Conservation (phyloP, 2,888 invertebrate genomes). For the Pristionchus arcanus region DNA sequence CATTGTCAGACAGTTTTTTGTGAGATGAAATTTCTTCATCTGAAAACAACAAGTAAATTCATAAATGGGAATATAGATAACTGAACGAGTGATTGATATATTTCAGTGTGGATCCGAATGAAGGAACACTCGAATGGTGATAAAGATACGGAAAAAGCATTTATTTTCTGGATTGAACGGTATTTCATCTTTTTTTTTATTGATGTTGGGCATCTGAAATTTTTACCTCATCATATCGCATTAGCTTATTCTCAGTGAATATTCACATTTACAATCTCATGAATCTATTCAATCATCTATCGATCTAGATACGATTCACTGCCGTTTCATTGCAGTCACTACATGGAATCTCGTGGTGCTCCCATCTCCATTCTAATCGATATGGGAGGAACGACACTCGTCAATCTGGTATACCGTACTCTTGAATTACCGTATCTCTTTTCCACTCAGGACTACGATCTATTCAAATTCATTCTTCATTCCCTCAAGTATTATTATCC, state of each 20-base stretch:
- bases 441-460: slow-evolving; percentile 71
- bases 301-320: neutral
- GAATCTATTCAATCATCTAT: too few relatives aligned
- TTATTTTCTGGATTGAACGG: slow-evolving; percentile 76
- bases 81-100: neutral
- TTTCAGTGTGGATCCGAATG: slow-evolving; percentile 76
- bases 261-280: neutral
- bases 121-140: slow-evolving; percentile 66
- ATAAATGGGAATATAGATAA: too few relatives aligned
- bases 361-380: slow-evolving; percentile 73
- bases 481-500: slow-evolving; percentile 76
- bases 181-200: neutral
- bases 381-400: slow-evolving; percentile 68
- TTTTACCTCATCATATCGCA: neutral
- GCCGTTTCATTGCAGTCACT: slow-evolving; percentile 60
- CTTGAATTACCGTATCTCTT: neutral
- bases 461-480: slow-evolving; percentile 75
- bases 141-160: slow-evolving; percentile 66
- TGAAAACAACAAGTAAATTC: neutral
- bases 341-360: slow-evolving; percentile 68
- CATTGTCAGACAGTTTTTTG: too few relatives aligned
- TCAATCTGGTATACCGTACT: slow-evolving; percentile 69
- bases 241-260: neutral
- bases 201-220: neutral
- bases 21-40: neutral